Percentiles rank a stretch among this genome's conserved stretches.
Evolutionary conservation across 2,888 invertebrate species (phyloP).

Genomic region (Iphiclides podalirius): DNA sequence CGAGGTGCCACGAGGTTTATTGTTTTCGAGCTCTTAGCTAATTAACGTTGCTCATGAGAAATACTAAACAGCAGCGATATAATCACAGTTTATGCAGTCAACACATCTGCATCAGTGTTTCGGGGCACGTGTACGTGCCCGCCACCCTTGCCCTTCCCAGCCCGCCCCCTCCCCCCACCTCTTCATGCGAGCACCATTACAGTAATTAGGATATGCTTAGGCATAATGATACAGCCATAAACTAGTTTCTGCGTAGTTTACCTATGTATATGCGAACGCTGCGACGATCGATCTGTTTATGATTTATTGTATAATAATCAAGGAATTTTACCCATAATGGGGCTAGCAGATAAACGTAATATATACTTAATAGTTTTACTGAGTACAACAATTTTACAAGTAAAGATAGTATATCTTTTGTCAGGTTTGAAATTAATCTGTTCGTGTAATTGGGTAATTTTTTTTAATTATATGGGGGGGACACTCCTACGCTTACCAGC

Average conservation of each 20-base stretch:
- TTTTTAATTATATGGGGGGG: too few species aligned
- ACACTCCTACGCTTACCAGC: too few species aligned
- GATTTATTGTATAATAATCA: slow-evolving; percentile 13
- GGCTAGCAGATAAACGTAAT: too few species aligned
- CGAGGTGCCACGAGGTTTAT: slow-evolving; percentile 26
- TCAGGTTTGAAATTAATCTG: too few species aligned
- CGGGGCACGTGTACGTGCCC: slow-evolving; percentile 54
- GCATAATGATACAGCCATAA: slow-evolving; percentile 75
- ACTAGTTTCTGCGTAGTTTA: slow-evolving; percentile 44
- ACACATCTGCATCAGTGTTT: slow-evolving; percentile 57
- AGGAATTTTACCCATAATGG: slow-evolving; percentile 12
- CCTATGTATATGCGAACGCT: slow-evolving; percentile 13
- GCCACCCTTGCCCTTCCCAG: slow-evolving; percentile 34
- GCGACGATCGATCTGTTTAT: slow-evolving; percentile 23
- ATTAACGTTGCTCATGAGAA: slow-evolving; percentile 32
- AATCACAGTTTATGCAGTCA: slow-evolving; percentile 43
- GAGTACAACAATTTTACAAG: too few species aligned
- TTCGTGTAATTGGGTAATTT: too few species aligned
- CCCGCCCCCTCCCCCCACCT: slow-evolving; percentile 49
- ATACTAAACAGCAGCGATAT: slow-evolving; percentile 36
- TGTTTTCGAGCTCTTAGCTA: slow-evolving; percentile 37
- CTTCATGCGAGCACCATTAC: slow-evolving; percentile 71
- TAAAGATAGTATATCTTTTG: too few species aligned
- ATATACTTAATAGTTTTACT: too few species aligned
- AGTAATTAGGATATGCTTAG: slow-evolving; percentile 77